Evolutionary conservation across 2,797 vertebrate species (phyloP).

Genomic region (Coranthus polyacanthus): DNA sequence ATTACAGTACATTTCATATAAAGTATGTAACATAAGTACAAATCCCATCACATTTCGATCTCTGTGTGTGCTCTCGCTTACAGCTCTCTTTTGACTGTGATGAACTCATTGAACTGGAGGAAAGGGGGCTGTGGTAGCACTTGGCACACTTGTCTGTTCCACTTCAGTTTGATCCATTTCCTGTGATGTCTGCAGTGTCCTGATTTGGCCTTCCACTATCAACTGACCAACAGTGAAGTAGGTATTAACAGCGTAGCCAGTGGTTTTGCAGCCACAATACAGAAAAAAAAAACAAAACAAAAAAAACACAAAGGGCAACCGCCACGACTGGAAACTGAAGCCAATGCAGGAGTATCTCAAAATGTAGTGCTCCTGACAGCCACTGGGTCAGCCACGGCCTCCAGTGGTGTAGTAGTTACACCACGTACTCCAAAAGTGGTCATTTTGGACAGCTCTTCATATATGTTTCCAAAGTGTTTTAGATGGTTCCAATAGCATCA

Average conservation of each 20-base stretch:
- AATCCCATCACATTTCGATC: constrained; percentile 11
- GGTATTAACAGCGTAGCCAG: constrained; percentile 49
- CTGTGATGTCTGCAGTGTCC: constrained; percentile 70
- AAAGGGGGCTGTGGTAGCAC: constrained; percentile 24
- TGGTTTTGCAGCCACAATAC: constrained; percentile 40
- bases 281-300: not conserved
- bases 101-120: constrained; percentile 68
- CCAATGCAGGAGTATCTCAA: not conserved
- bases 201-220: constrained; percentile 58
- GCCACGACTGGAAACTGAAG: not conserved
- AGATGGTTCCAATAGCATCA: no score
- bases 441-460: no score
- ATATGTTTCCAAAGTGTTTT: no score
- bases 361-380: not conserved
- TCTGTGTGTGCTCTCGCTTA: constrained; percentile 20
- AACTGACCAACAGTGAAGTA: constrained; percentile 59
- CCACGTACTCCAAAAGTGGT: no score
- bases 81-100: constrained; percentile 36
- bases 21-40: not conserved
- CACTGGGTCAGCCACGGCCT: no score
- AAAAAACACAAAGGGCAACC: not conserved
- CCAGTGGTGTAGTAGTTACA: no score
- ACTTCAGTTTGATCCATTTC: constrained; percentile 71
- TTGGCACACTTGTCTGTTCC: constrained; percentile 66
- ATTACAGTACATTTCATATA: no score